Conservation (phyloP, 2,113 vertebrate species). For the Ciconia stormi region DNA sequence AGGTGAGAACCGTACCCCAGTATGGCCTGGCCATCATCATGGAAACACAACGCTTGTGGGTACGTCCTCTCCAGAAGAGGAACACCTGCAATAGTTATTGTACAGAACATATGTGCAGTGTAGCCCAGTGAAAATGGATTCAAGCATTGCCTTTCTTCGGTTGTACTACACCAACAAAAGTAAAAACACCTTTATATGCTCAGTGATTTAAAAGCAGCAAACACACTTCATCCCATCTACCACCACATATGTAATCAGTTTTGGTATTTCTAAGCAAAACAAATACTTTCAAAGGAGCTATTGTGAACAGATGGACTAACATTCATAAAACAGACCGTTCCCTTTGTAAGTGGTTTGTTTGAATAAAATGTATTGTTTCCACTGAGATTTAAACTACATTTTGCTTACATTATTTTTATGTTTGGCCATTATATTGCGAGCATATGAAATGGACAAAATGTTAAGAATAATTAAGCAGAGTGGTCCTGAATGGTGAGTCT, state of each 20-base stretch:
- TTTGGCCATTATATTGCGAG: slow-evolving; percentile 40
- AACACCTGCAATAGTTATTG: not conserved
- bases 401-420: slow-evolving; percentile 65
- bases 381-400: slow-evolving; percentile 23
- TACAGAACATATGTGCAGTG: rapidly evolving
- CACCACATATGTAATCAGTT: not conserved
- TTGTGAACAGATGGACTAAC: slow-evolving; percentile 33
- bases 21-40: not conserved
- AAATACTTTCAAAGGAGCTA: slow-evolving; percentile 27
- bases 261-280: slow-evolving; percentile 6
- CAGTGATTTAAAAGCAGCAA: not conserved
- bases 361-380: slow-evolving; percentile 42
- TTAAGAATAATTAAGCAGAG: slow-evolving; percentile 65
- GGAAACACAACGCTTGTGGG: rapidly evolving
- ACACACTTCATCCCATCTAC: not conserved
- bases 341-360: slow-evolving; percentile 36
- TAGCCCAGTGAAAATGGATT: not conserved
- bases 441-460: slow-evolving; percentile 54
- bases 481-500: slow-evolving; percentile 30
- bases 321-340: slow-evolving; percentile 30
- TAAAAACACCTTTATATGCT: not conserved
- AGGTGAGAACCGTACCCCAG: not conserved
- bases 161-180: not conserved
- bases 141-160: not conserved
- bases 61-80: not conserved